These are phyloP conservation scores for Aplysina aerophoba DNA, from an alignment of 37 sponge, comb jelly and placozoan genomes.

Conservation along the genomic window DNA sequence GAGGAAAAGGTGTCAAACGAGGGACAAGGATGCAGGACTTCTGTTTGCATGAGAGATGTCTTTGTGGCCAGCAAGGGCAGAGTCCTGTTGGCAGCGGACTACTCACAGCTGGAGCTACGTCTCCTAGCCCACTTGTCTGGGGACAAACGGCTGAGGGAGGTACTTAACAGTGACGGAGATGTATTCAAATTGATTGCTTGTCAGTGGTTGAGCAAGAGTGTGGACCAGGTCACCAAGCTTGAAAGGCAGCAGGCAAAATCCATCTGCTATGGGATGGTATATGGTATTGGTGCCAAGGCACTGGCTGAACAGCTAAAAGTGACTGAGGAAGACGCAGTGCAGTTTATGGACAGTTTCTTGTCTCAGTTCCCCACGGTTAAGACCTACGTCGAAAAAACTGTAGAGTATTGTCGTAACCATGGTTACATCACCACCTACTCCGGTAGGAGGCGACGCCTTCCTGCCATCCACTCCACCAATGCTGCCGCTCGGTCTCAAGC, in stretches of 20 bases:
- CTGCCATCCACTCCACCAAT: slow-evolving; percentile 69
- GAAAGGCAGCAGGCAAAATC: slow-evolving; percentile 93
- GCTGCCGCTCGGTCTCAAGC: slow-evolving; percentile 72
- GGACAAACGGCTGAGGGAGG: slow-evolving; percentile 63
- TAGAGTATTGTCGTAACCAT: slow-evolving; percentile 62
- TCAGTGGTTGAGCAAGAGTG: slow-evolving; percentile 72
- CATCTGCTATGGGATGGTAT: slow-evolving; percentile 97
- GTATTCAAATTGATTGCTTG: slow-evolving; percentile 93
- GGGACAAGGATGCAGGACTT: background rate
- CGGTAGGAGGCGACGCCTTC: slow-evolving; percentile 81
- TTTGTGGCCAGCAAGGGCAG: slow-evolving; percentile 70
- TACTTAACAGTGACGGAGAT: slow-evolving; percentile 86
- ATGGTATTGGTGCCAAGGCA: slow-evolving; percentile 90
- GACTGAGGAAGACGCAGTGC: slow-evolving; percentile 77
- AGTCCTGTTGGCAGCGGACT: slow-evolving; percentile 93
- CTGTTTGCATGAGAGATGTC: slow-evolving; percentile 83
- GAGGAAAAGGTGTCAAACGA: background rate
- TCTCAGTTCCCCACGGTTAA: slow-evolving; percentile 74
- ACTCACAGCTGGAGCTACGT: slow-evolving; percentile 94
- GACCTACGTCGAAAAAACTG: slow-evolving; percentile 65
- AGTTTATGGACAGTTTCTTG: slow-evolving; percentile 90
- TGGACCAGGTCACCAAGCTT: slow-evolving; percentile 48
- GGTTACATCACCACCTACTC: slow-evolving; percentile 83
- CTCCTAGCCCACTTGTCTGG: slow-evolving; percentile 91
- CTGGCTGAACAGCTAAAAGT: slow-evolving; percentile 85